Conservation (phyloP, 2,888 invertebrate genomes). For the Ectobius pallidus region DNA sequence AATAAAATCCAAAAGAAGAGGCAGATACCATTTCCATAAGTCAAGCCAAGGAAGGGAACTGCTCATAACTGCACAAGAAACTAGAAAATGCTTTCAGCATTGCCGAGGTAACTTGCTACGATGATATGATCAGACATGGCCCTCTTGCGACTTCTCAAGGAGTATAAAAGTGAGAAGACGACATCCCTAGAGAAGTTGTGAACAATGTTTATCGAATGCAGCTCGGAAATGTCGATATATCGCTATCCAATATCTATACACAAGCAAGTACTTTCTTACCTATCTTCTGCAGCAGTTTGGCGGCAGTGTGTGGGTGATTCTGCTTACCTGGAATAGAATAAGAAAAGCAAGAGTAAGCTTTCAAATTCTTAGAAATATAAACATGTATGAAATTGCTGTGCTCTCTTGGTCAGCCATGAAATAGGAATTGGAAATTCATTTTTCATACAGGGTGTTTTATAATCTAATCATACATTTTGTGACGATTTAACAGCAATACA, state of each 20-base stretch:
- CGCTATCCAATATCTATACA: background rate
- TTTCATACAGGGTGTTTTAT: too few relatives aligned
- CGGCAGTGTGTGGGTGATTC: too few relatives aligned
- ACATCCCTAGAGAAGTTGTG: background rate
- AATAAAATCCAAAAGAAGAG: background rate
- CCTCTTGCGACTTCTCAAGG: background rate
- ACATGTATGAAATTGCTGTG: too few relatives aligned
- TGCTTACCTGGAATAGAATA: too few relatives aligned
- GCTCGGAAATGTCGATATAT: background rate
- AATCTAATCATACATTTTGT: too few relatives aligned
- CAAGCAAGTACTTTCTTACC: too few relatives aligned
- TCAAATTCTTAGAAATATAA: too few relatives aligned
- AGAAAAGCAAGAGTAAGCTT: too few relatives aligned
- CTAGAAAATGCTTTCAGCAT: conserved; percentile 16
- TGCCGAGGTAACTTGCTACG: background rate
- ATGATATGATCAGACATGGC: background rate
- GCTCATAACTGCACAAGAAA: background rate
- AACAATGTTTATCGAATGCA: background rate
- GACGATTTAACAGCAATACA: too few relatives aligned
- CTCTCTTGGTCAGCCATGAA: too few relatives aligned
- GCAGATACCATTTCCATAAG: background rate
- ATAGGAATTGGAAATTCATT: too few relatives aligned
- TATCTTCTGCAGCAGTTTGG: too few relatives aligned
- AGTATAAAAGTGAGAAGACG: background rate
- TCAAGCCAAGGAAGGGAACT: background rate